phyloP scores from a whole-genome alignment of 2,113 vertebrate genomes.

The Brachypteracias leptosomus region DNA sequence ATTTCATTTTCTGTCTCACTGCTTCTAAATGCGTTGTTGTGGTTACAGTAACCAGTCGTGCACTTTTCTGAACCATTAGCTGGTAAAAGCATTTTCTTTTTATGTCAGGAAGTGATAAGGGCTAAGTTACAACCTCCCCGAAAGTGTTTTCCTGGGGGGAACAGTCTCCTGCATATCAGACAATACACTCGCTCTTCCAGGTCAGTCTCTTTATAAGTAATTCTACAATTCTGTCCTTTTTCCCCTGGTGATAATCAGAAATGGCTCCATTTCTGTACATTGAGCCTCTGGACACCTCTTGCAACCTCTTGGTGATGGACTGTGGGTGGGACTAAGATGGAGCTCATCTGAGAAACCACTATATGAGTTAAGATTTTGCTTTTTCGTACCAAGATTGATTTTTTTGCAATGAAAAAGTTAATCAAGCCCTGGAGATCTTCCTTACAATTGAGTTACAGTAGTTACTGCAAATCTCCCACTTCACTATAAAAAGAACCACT shows the following conservation, averaged over 20 bases:
- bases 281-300: not conserved
- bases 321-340: not conserved
- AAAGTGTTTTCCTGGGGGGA: not conserved
- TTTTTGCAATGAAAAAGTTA: not conserved
- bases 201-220: not conserved
- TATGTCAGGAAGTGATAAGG: conserved; percentile 6
- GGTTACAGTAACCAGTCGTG: conserved; percentile 37
- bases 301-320: not conserved
- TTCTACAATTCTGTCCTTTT: not conserved
- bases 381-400: conserved; percentile 5
- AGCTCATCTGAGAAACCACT: not conserved
- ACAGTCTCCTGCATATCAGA: not conserved
- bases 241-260: not conserved
- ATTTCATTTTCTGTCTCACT: conserved; percentile 41
- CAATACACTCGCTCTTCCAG: not conserved
- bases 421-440: not conserved
- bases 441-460: not conserved
- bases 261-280: not conserved
- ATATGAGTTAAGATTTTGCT: not conserved
- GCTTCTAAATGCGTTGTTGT: conserved; percentile 16
- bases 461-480: conserved; percentile 9
- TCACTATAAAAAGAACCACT: conserved; percentile 12
- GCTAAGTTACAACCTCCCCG: not conserved
- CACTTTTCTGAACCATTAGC: conserved; percentile 45
- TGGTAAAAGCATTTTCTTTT: conserved; percentile 51